Percentiles rank a stretch among this genome's conserved stretches.
phyloP scores from a whole-genome alignment of 2,113 vertebrate genomes.

The Pseudorasbora parva region DNA sequence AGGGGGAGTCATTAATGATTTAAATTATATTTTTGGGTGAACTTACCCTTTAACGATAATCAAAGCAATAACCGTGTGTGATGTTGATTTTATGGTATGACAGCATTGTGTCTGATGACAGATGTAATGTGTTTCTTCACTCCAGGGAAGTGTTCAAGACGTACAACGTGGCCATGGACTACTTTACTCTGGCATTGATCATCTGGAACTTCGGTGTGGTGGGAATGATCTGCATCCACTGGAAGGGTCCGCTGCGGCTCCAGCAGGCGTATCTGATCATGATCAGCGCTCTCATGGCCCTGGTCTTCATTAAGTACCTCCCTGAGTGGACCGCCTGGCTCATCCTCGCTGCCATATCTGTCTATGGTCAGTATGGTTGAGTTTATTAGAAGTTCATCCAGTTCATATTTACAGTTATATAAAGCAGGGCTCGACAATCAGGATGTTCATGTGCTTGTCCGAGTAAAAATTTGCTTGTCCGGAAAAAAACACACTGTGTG shows the following conservation, averaged over 20 bases:
- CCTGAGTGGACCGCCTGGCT: conserved; percentile 99
- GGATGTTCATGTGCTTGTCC: too few species aligned
- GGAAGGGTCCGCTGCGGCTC: conserved; percentile 95
- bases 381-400: neutral
- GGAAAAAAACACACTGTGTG: too few species aligned
- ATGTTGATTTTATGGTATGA: neutral
- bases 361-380: conserved; percentile 85
- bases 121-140: neutral
- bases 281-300: conserved; percentile 98
- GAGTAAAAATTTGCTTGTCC: too few species aligned
- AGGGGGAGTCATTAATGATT: too few species aligned
- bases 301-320: conserved; percentile 99
- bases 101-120: neutral
- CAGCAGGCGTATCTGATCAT: conserved; percentile 99
- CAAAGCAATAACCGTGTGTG: neutral
- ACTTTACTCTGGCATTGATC: conserved; percentile 87
- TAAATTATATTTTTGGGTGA: too few species aligned
- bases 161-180: conserved; percentile 97
- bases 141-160: conserved; percentile 96
- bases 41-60: too few species aligned
- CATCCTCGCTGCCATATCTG: conserved; percentile 95
- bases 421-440: too few species aligned
- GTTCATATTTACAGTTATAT: neutral
- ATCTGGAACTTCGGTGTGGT: conserved; percentile 99
- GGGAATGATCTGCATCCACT: conserved; percentile 98